Evolutionary conservation across 1,140 invertebrate species (phyloP).

Genomic region (Conopomorpha cramerella): DNA sequence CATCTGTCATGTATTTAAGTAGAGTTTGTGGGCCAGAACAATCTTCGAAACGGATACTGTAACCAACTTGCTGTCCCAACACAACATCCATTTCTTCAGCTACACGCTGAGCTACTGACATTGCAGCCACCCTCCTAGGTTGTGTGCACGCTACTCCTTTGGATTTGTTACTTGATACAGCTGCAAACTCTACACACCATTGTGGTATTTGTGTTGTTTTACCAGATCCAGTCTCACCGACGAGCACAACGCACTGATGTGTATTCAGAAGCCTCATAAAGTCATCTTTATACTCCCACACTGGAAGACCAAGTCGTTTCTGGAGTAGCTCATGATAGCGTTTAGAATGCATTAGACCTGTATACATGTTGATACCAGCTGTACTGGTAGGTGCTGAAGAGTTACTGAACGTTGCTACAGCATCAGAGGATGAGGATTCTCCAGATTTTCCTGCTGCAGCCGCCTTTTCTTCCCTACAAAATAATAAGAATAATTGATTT

Average conservation of each 20-base stretch:
- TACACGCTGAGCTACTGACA: conserved; percentile 97
- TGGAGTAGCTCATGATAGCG: conserved; percentile 83
- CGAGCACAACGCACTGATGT: conserved; percentile 91
- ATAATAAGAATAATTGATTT: not conserved
- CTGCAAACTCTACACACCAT: conserved; percentile 58
- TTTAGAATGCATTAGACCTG: conserved; percentile 75
- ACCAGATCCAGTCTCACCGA: conserved; percentile 95
- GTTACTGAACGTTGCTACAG: conserved; percentile 22
- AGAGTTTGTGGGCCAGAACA: conserved; percentile 95
- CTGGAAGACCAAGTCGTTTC: conserved; percentile 90
- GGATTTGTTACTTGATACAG: conserved; percentile 25
- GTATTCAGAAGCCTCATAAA: conserved; percentile 91
- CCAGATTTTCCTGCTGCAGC: conserved; percentile 30
- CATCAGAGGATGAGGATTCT: conserved; percentile 24
- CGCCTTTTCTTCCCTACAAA: conserved; percentile 45
- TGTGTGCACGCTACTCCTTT: conserved; percentile 97
- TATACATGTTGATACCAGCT: conserved; percentile 46
- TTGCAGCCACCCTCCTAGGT: conserved; percentile 96
- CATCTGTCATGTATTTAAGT: conserved; percentile 96
- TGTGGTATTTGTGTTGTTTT: conserved; percentile 97
- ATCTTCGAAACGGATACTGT: conserved; percentile 99
- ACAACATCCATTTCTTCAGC: conserved; percentile 99
- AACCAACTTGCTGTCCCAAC: conserved; percentile 86
- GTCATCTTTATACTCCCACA: conserved; percentile 96
- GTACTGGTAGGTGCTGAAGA: conserved; percentile 53